phyloP scores from a whole-genome alignment of 1,140 invertebrate species.

The Drosophila murphyi region DNA sequence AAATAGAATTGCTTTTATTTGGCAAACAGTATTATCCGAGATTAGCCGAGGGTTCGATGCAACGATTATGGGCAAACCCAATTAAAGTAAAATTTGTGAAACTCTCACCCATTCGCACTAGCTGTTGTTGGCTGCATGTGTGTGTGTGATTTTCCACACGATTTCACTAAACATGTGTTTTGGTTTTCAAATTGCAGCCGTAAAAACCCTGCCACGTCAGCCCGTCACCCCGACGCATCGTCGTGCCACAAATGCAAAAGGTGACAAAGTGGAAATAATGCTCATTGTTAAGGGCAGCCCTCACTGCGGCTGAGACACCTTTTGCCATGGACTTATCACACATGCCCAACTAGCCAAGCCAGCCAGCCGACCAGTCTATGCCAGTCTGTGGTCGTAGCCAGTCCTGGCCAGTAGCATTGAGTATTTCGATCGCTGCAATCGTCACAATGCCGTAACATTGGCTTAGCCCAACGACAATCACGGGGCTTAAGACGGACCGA shows the following conservation, averaged over 20 bases:
- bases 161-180: conserved; percentile 82
- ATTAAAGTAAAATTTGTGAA: conserved; percentile 73
- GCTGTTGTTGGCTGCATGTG: not conserved
- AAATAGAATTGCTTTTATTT: conserved; percentile 80
- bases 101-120: conserved; percentile 11
- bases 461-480: conserved; percentile 75
- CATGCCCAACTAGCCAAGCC: conserved; percentile 26
- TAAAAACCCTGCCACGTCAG: conserved; percentile 55
- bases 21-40: conserved; percentile 82
- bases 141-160: conserved; percentile 75
- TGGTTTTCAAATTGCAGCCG: conserved; percentile 66
- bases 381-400: not conserved
- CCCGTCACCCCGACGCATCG: conserved; percentile 26
- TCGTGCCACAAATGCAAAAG: conserved; percentile 54
- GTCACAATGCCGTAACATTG: conserved; percentile 83
- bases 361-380: not conserved
- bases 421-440: conserved; percentile 2
- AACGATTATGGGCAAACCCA: conserved; percentile 83
- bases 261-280: conserved; percentile 84
- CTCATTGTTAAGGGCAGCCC: conserved; percentile 62
- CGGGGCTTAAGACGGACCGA: conserved; percentile 53
- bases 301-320: conserved; percentile 45
- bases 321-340: conserved; percentile 66
- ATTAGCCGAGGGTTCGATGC: conserved; percentile 83
- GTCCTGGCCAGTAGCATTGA: conserved; percentile 4